phyloP scores from a whole-genome alignment of 2,797 vertebrate genomes.

The Chaenodraco wilsoni region DNA sequence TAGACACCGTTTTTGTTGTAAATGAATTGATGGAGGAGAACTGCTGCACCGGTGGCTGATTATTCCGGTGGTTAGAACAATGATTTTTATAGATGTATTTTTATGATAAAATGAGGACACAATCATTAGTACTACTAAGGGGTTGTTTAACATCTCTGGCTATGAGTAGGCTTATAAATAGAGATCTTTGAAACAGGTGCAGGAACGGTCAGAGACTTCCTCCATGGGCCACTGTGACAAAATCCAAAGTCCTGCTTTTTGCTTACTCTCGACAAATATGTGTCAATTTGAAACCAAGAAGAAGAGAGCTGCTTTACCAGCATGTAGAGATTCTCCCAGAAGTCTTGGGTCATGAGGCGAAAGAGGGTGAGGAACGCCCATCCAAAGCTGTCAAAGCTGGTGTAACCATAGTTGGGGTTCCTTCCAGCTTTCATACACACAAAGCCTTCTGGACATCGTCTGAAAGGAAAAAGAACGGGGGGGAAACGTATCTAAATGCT shows the following conservation, averaged over 20 bases:
- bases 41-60: slow-evolving; percentile 58
- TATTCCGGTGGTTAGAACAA: slow-evolving; percentile 59
- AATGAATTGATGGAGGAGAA: slow-evolving; percentile 34
- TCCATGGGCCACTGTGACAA: not conserved
- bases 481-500: not conserved
- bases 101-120: slow-evolving; percentile 36
- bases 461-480: slow-evolving; percentile 42
- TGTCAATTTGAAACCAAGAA: not conserved
- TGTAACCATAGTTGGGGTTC: slow-evolving; percentile 99
- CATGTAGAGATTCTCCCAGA: slow-evolving; percentile 98
- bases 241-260: not conserved
- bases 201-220: slow-evolving; percentile 16
- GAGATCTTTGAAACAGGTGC: slow-evolving; percentile 4
- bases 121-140: slow-evolving; percentile 45
- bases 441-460: slow-evolving; percentile 90
- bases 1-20: not conserved
- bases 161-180: slow-evolving; percentile 24
- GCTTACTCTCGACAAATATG: not conserved
- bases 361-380: slow-evolving; percentile 99
- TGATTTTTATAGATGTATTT: slow-evolving; percentile 14
- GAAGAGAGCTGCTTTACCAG: slow-evolving; percentile 82
- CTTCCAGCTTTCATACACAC: slow-evolving; percentile 96
- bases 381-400: slow-evolving; percentile 98
- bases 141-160: slow-evolving; percentile 12
- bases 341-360: slow-evolving; percentile 99